Evolutionary conservation across 2,113 vertebrate genomes (phyloP).

Genomic region (Litocranius walleri): DNA sequence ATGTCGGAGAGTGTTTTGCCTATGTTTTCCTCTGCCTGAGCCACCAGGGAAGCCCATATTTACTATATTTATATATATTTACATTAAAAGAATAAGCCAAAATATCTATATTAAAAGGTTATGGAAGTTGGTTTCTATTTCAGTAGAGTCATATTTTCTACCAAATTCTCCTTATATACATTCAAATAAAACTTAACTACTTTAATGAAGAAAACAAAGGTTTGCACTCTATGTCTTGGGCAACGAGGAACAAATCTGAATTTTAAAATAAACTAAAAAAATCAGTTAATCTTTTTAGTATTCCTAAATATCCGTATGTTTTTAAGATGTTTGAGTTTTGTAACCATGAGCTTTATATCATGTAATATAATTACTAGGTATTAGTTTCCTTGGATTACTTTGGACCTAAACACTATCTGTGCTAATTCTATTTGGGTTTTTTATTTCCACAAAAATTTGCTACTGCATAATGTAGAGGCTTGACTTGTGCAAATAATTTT

Average conservation of each 20-base stretch:
- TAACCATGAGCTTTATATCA: conserved; percentile 10
- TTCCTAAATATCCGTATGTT: conserved; percentile 3
- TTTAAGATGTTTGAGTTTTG: neutral
- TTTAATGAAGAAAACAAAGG: conserved; percentile 35
- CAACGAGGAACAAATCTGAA: neutral
- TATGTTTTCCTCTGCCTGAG: no score
- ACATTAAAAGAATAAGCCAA: neutral
- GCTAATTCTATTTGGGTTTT: neutral
- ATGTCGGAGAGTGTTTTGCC: no score
- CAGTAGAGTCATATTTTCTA: neutral
- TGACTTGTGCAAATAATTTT: neutral
- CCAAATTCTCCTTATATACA: neutral
- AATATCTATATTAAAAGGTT: conserved; percentile 14
- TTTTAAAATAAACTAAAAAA: neutral
- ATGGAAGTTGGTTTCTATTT: neutral
- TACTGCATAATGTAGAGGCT: neutral
- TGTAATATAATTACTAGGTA: neutral
- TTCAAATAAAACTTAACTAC: neutral
- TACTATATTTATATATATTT: neutral
- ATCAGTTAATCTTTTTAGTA: neutral
- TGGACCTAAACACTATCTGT: neutral
- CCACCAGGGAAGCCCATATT: neutral
- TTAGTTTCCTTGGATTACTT: neutral
- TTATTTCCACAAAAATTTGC: neutral
- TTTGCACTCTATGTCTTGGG: neutral